A percentile compares a stretch with the other conserved stretches of the same genome.
Conservation (phyloP, 1,140 invertebrate species). For the Zaprionus inermis region DNA sequence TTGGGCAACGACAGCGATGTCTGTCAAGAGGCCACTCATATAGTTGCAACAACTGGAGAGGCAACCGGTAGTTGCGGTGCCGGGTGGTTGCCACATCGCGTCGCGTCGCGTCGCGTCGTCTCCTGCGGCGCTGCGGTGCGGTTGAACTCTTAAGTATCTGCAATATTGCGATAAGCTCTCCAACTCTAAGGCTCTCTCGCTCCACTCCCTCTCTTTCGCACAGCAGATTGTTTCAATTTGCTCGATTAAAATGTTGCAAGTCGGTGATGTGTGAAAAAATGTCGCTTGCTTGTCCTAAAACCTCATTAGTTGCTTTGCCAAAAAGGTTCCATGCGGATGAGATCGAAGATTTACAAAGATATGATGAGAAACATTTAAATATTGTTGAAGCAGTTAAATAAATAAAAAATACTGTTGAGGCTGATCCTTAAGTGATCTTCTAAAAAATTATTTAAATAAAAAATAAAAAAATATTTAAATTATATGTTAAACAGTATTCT, state of each 20-base stretch:
- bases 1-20: conserved; percentile 50
- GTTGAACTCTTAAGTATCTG: conserved; percentile 72
- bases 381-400: too few species aligned
- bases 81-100: conserved; percentile 35
- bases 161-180: conserved; percentile 53
- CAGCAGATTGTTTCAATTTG: conserved; percentile 33
- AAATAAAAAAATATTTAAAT: too few species aligned
- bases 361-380: neutral
- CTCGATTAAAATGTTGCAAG: conserved; percentile 51
- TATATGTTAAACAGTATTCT: too few species aligned
- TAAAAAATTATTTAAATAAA: too few species aligned
- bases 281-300: conserved; percentile 11
- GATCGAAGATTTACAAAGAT: neutral
- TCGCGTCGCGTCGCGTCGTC: conserved; percentile 24
- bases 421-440: too few species aligned
- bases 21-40: conserved; percentile 79
- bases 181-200: conserved; percentile 12
- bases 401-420: too few species aligned
- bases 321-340: neutral
- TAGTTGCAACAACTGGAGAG: conserved; percentile 76
- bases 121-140: conserved; percentile 73
- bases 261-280: conserved; percentile 72
- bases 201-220: neutral
- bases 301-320: neutral
- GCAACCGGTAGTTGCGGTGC: conserved; percentile 27